phyloP scores from a whole-genome alignment of 2,113 vertebrate species.

The Phaethornis superciliosus region DNA sequence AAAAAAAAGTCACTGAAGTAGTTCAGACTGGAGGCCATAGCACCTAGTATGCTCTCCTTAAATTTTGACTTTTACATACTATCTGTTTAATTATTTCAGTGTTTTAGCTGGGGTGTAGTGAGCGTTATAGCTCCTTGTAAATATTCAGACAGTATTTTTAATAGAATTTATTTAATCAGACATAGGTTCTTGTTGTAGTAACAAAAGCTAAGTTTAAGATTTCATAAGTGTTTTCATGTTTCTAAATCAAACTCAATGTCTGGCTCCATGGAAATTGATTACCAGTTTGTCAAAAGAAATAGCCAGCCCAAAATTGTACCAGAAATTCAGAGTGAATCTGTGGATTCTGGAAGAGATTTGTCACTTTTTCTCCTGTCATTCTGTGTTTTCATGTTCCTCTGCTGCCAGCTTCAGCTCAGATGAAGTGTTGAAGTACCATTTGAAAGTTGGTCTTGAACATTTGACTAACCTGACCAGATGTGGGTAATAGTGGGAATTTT shows the following conservation, averaged over 20 bases:
- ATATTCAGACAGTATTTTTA: neutral
- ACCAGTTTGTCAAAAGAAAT: slow-evolving; percentile 42
- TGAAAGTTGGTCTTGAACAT: neutral
- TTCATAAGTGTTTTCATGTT: neutral
- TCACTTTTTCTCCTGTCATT: slow-evolving; percentile 15
- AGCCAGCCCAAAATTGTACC: neutral
- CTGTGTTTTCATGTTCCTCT: neutral
- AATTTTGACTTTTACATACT: neutral
- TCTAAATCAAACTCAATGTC: slow-evolving; percentile 1
- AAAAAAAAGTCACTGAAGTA: neutral
- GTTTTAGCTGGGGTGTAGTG: neutral
- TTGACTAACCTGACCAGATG: neutral
- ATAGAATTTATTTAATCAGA: neutral
- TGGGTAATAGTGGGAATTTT: neutral
- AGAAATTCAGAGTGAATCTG: slow-evolving; percentile 19
- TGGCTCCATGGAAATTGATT: slow-evolving; percentile 9
- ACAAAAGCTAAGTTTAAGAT: slow-evolving; percentile 24
- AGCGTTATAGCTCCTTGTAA: neutral
- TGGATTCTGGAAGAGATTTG: slow-evolving; percentile 6
- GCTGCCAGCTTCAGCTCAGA: neutral
- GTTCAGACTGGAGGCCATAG: neutral
- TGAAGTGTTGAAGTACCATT: neutral
- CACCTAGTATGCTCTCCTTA: neutral
- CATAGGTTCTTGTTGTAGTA: neutral
- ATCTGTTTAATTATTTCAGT: neutral